A percentile compares a stretch with the other conserved stretches of the same genome.
phyloP scores from a whole-genome alignment of 2,888 invertebrate genomes.

The Nephrotoma appendiculata region DNA sequence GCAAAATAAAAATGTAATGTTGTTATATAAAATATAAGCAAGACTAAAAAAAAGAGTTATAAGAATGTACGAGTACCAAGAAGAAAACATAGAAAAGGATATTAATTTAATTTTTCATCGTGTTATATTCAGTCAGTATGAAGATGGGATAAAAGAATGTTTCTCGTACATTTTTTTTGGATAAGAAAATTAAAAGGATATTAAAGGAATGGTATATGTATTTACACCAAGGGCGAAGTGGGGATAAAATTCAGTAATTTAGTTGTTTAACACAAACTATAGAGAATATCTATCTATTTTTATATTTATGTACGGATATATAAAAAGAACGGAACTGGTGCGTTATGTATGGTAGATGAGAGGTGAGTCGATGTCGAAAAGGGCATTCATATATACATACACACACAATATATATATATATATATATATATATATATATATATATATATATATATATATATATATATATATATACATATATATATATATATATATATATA shows the following conservation, averaged over 20 bases:
- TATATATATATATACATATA: too few relatives aligned
- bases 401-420: not conserved
- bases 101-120: not conserved
- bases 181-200: not conserved
- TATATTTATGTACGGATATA: not conserved
- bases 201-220: not conserved
- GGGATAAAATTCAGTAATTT: not conserved
- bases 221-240: not conserved
- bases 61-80: not conserved
- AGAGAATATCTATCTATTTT: not conserved
- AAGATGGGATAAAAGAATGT: not conserved
- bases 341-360: not conserved
- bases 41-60: not conserved
- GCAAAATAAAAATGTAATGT: not conserved
- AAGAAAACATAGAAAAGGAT: not conserved
- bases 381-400: not conserved
- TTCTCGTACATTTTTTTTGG: not conserved
- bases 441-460: too few relatives aligned
- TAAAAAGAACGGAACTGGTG: not conserved
- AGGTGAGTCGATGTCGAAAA: not conserved
- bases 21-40: not conserved
- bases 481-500: too few relatives aligned
- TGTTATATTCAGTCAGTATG: not conserved
- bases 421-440: too few relatives aligned
- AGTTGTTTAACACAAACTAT: not conserved